Evolutionary conservation across 2,797 vertebrate species (phyloP), one percentile per base, ranked within the genome.

Genomic region (Chelon labrosus): DNA sequence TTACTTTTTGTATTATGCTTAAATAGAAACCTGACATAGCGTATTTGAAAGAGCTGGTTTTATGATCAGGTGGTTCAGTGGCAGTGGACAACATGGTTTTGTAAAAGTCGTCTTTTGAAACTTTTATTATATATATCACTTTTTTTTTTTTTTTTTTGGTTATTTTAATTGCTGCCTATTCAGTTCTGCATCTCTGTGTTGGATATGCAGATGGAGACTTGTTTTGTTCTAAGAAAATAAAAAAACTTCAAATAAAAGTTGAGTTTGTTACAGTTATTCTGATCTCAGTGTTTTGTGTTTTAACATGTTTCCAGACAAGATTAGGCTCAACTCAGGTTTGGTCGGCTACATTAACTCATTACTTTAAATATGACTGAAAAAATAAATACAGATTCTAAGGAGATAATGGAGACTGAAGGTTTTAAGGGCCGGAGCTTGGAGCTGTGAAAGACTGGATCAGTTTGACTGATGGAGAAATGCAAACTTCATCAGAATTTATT

Each of bases 181-280:
- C 22, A 75, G 54, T 85, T 89, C 54, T 79, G 83, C 52, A 14
- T 81, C 61, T 79, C 75, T 13, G 2, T 61, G 68, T 78, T 65
- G 73, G 69, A 73, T 64, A 27, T 74, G 70, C 77, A 86, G 83
- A 67, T 63, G 70, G 80, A 90, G 71, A 60, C 57, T 49, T 71
- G 57, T 88, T 91, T 90, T 91, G 89, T 90, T 92, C 73, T 91
- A 90, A 89, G 83, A 90, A 92, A 91, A 91, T 84, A 52, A 87
- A 88, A 83, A 50, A 44, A 31, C 31, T 31, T 17, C 16, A 44
- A 44, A 6, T 60, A 55, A 10, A 72, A 70, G 7, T 49, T 42
- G 31, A n/a, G n/a, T 39, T 31, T 41, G 31, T 31, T 54, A 22
- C 8, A 13, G 8, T 25, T 14, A 4, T 47, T 53, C 19, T 50